Evolutionary conservation across 2,888 invertebrate genomes (phyloP).

Genomic region (Cephus spinipes): DNA sequence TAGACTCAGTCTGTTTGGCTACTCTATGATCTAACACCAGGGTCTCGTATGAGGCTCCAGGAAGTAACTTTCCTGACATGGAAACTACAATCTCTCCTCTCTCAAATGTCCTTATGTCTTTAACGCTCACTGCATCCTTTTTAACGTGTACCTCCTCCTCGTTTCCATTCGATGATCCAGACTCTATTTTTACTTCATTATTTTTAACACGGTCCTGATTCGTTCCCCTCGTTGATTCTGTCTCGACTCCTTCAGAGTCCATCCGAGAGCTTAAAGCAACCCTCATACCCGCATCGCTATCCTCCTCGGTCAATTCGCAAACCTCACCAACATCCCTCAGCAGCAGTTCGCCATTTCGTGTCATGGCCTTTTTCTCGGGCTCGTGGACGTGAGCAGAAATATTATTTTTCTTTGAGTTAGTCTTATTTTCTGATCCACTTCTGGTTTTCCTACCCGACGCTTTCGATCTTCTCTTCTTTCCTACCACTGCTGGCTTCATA

Average conservation of each 20-base stretch:
- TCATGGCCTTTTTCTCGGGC: slow-evolving; percentile 13
- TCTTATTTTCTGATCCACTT: slow-evolving; percentile 15
- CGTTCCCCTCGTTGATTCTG: slow-evolving; percentile 1
- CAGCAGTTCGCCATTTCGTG: neutral
- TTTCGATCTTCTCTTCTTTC: slow-evolving; percentile 38
- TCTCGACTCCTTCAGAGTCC: slow-evolving; percentile 25
- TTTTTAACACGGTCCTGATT: slow-evolving; percentile 10
- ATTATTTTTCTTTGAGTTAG: slow-evolving; percentile 19
- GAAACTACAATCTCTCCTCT: slow-evolving; percentile 61
- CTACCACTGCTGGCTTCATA: slow-evolving; percentile 25
- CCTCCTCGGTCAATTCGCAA: slow-evolving; percentile 59
- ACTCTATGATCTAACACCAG: slow-evolving; percentile 17
- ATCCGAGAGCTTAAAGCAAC: slow-evolving; percentile 64
- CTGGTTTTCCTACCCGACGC: neutral
- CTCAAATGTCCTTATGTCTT: slow-evolving; percentile 54
- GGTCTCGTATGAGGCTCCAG: slow-evolving; percentile 43
- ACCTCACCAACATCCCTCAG: slow-evolving; percentile 33
- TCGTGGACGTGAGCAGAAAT: slow-evolving; percentile 10
- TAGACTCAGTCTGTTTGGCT: neutral
- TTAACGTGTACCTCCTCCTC: slow-evolving; percentile 26
- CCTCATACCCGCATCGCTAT: slow-evolving; percentile 65
- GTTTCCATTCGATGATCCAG: slow-evolving; percentile 11
- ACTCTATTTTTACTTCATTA: neutral
- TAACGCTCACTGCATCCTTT: slow-evolving; percentile 32
- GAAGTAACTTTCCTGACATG: slow-evolving; percentile 56